phyloP scores from a whole-genome alignment of 2,113 vertebrate species.

The Argyrosomus japonicus region DNA sequence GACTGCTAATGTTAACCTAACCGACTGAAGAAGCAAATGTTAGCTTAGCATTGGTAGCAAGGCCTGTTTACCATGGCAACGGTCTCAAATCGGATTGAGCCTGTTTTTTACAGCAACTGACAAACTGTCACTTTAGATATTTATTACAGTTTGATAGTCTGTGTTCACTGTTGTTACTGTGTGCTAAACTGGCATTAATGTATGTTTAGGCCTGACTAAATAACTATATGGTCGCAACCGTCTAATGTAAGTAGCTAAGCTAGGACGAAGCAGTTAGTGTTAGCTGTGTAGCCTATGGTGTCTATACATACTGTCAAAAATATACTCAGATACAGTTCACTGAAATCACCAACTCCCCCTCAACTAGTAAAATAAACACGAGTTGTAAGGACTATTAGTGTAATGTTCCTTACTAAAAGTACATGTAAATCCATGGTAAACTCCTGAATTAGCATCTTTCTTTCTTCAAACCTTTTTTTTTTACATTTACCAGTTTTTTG shows the following conservation, averaged over 20 bases:
- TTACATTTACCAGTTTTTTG: neutral
- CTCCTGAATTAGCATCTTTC: no score
- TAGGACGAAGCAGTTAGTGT: neutral
- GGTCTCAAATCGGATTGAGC: neutral
- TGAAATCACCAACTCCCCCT: neutral
- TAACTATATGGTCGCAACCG: no score
- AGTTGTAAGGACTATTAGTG: neutral
- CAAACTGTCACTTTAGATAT: neutral
- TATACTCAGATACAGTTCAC: neutral
- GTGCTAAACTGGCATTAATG: neutral
- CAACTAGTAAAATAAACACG: neutral
- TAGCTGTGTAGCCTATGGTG: neutral
- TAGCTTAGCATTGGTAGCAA: conserved; percentile 59
- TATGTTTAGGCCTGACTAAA: neutral
- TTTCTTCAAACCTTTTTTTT: neutral
- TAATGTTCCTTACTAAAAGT: neutral
- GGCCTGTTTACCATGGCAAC: conserved; percentile 53
- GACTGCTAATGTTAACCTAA: neutral
- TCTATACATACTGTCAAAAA: neutral
- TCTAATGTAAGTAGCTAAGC: conserved; percentile 2
- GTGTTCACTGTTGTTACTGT: neutral
- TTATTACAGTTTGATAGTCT: neutral
- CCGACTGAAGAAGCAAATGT: neutral
- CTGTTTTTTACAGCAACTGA: neutral
- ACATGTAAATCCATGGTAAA: neutral